Conservation (phyloP, 1,140 invertebrate species). For the Zaprionus gabonicus region DNA sequence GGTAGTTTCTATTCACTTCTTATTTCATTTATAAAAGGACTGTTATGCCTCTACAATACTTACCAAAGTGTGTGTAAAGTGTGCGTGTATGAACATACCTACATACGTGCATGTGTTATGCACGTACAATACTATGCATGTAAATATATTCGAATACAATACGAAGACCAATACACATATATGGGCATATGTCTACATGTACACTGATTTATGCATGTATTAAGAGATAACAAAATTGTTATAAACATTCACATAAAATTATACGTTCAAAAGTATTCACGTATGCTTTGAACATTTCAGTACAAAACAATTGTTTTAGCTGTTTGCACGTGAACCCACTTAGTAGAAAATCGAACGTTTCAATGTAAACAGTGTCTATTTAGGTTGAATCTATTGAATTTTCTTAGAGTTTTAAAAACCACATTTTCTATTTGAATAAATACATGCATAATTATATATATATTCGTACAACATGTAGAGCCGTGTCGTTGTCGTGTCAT, state of each 20-base stretch:
- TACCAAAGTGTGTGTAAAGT: neutral
- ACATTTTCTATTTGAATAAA: neutral
- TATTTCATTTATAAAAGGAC: neutral
- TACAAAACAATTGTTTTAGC: constrained; percentile 3
- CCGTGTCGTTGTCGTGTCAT: neutral
- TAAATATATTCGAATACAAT: constrained; percentile 5
- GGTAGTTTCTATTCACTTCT: neutral
- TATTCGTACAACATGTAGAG: neutral
- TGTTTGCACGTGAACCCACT: neutral
- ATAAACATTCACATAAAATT: constrained; percentile 10
- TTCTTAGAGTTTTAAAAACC: neutral
- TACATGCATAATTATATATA: neutral
- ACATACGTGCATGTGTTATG: neutral
- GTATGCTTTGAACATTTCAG: constrained; percentile 8
- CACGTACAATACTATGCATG: neutral
- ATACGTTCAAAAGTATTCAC: constrained; percentile 2
- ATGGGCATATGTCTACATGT: neutral
- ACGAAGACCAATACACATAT: neutral
- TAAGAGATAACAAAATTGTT: constrained; percentile 5
- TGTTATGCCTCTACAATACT: neutral
- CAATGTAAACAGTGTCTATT: constrained; percentile 2
- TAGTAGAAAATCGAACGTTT: neutral
- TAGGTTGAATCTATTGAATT: neutral
- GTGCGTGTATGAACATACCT: neutral
- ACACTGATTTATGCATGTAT: neutral